Conservation (phyloP, 2,113 vertebrate genomes). For the Chrysochloris asiatica region DNA sequence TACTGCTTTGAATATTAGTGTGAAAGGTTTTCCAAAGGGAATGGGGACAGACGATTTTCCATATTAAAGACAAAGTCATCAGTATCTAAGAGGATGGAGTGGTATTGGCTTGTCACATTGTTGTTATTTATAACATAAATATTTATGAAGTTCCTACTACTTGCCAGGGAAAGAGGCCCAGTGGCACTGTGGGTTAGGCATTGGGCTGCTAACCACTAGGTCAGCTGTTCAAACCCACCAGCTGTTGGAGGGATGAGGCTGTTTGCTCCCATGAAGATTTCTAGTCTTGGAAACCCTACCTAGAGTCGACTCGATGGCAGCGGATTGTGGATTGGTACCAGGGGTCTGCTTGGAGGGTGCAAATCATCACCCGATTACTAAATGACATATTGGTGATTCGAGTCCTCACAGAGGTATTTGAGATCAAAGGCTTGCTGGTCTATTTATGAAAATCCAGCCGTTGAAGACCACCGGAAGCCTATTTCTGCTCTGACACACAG, state of each 20-base stretch:
- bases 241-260: no score
- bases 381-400: no score
- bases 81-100: conserved; percentile 38
- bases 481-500: background rate
- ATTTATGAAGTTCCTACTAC: background rate
- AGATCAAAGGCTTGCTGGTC: background rate
- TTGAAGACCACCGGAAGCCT: background rate
- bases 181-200: no score
- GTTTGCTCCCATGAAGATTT: no score
- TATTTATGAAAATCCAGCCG: background rate
- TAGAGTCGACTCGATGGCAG: no score
- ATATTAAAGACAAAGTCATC: background rate
- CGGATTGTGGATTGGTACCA: no score
- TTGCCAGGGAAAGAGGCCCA: no score
- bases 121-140: background rate
- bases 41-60: background rate
- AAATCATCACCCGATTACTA: no score
- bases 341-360: no score
- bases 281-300: no score
- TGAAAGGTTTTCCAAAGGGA: conserved; percentile 53
- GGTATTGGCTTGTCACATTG: background rate
- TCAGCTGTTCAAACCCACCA: no score
- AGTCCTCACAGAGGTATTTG: background rate
- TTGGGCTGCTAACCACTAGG: no score
- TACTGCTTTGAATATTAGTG: conserved; percentile 53